Base-by-base conservation (phyloP, 1,140 invertebrate species). In the Sesamia nonagrioides region DNA sequence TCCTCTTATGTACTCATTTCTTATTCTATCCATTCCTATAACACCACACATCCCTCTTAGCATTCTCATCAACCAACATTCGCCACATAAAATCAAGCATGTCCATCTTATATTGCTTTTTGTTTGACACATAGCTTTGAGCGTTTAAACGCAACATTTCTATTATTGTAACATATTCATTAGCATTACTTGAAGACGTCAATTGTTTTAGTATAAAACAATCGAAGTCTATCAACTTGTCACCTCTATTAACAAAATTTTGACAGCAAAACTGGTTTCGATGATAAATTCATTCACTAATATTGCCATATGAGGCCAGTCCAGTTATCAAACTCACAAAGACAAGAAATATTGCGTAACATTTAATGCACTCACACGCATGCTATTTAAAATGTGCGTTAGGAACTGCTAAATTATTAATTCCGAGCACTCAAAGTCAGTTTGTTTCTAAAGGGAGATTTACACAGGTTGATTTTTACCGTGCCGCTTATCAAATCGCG, bases 391-490 rank as follows among this genome's bases (percentile, higher is more conserved):
- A 27, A 73, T 60, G n/a, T 40, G 72, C 21, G 13, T 52, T 71
- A n/a, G 40, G 69, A 61, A 71, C 56, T 61, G 17, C 61, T 79
- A 82, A n/a, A 82, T 82, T 81, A 79, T 78, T 66, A 83, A 79
- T 79, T 80, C 79, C 68, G 74, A 82, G 85, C 90, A 87, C 89
- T 89, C 89, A 91, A 78, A 82, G 71, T 79, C 52, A 61, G 60
- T 42, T 48, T 35, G 86, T 86, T 80, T 61, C 85, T 87, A 88
- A 50, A 5, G 45, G 13, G 15, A 13, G 45, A n/a, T 50, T n/a
- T 50, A 50, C 45, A 50, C 45, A 15, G 15, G 45, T 50, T 15
- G 45, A 50, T 50, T 50, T 50, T 50, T 40, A 9, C 37, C 6
- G 6, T 8, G 37, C 5, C 2, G 42, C 42, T 45, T 3, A 11